Evolutionary conservation across 2,797 vertebrate species (phyloP), one percentile per base, ranked within the genome.

Genomic region (Petrocephalus schoutedeni): DNA sequence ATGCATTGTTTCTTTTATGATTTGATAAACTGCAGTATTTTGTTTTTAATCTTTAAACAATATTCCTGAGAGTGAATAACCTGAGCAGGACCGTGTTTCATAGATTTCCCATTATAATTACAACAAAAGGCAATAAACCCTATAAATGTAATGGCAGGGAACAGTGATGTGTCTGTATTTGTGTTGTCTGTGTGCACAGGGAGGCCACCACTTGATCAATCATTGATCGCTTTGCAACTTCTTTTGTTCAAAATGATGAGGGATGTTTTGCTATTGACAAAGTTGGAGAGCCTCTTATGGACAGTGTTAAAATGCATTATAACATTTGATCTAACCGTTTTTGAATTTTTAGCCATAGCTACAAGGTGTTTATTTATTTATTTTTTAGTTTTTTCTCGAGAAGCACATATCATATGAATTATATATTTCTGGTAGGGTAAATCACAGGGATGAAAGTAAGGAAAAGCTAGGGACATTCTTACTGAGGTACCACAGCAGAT

Each of bases 1-100:
- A 95, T 95, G 94, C 93, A 92, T 92, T 92, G 89, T 92, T 88
- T 93, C 51, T 92, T 93, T 91, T 86, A 12, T 58, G 57, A 21
- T 58, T 83, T 21, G 41, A 58, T 83, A 83, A 84, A 88, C 77
- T 51, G 57, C 49, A 41, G 77, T 28, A 36, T 88, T 36, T 83
- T 85, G 21, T 57, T 88, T 58, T 61, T 21, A 87, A 87, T 87
- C 57, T 61, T 88, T 59, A 87, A 51, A 80, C 41, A 77, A 83
- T 61, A 58, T 58, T 28, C 28, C 53, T 8, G 4, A 85, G 49
- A 53, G 53, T 32, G 21, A 56, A 53, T 57, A 57, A 85, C 54
- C 84, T 41, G 21, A 32, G 32, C 28, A 5, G 53, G 84, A 1
- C 56, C 28, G 12, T 56, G 53, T 85, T 57, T 85, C 21, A 82